These are phyloP conservation scores for Epicampocera succincta DNA, from an alignment of 2,888 invertebrate species.

Conservation along the genomic window DNA sequence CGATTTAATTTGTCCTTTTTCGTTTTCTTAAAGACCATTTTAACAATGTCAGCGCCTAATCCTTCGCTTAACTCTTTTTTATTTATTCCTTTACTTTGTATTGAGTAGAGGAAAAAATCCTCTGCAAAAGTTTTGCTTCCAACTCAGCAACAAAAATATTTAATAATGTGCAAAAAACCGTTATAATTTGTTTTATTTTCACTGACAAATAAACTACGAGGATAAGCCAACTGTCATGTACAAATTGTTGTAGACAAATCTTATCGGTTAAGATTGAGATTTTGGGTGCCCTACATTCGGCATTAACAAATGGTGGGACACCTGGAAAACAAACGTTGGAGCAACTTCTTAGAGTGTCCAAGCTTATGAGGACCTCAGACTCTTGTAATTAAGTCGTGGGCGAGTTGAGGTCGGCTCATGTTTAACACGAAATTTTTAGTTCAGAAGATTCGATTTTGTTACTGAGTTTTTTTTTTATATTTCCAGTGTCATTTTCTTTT, in stretches of 20 bases:
- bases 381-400: no score
- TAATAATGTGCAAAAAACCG: constrained; percentile 31
- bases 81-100: constrained; percentile 11
- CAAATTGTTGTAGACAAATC: constrained; percentile 39
- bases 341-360: no score
- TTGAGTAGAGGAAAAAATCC: neutral
- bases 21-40: constrained; percentile 58
- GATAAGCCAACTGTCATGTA: constrained; percentile 66
- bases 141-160: constrained; percentile 19
- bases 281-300: constrained; percentile 26
- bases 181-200: constrained; percentile 68
- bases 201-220: constrained; percentile 62
- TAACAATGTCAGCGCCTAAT: constrained; percentile 69
- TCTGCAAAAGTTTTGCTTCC: constrained; percentile 25
- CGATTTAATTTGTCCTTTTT: constrained; percentile 12
- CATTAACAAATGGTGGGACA: neutral
- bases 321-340: constrained; percentile 6
- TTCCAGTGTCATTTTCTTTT: no score
- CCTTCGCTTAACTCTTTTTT: constrained; percentile 47
- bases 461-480: no score
- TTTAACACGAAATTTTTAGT: no score
- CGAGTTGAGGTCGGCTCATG: no score
- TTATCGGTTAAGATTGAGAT: constrained; percentile 43
- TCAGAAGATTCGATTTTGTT: no score
- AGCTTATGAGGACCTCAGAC: no score